A percentile compares a stretch with the other conserved stretches of the same genome.
Conservation (phyloP, 2,888 invertebrate species). For the Himalopsyche kuldschensis region DNA sequence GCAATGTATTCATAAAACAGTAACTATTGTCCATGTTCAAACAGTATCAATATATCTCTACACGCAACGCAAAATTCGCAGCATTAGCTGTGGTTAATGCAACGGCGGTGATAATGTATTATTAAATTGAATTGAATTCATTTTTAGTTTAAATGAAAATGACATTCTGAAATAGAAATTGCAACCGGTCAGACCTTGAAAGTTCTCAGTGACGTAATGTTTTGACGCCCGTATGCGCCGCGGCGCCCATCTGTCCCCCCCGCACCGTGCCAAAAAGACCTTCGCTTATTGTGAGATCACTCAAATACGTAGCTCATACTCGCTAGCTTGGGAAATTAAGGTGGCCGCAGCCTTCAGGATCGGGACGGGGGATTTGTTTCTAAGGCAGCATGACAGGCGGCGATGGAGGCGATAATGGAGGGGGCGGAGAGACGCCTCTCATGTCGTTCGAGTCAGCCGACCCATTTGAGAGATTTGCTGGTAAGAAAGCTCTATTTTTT, state of each 20-base stretch:
- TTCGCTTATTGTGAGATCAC: background rate
- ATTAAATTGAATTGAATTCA: background rate
- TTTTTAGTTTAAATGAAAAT: background rate
- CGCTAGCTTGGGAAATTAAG: background rate
- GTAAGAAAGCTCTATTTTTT: constrained; percentile 13
- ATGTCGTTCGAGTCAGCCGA: constrained; percentile 41
- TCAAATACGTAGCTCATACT: background rate
- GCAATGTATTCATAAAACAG: no score
- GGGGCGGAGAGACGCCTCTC: constrained; percentile 35
- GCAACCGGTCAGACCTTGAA: background rate
- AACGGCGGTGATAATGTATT: no score
- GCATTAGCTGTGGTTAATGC: no score
- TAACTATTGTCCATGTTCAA: no score
- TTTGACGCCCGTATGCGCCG: background rate
- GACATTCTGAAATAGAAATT: background rate
- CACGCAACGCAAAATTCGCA: no score
- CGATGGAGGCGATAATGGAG: background rate
- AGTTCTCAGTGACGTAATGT: background rate
- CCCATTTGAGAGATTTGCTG: constrained; percentile 41
- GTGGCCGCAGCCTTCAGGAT: background rate
- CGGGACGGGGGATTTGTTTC: background rate
- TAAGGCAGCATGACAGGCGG: background rate
- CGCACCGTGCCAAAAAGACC: background rate
- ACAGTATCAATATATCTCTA: no score
- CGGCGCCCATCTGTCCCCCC: background rate